Conservation (phyloP, 2,113 vertebrate species). For the Microcebus lehilahytsara region DNA sequence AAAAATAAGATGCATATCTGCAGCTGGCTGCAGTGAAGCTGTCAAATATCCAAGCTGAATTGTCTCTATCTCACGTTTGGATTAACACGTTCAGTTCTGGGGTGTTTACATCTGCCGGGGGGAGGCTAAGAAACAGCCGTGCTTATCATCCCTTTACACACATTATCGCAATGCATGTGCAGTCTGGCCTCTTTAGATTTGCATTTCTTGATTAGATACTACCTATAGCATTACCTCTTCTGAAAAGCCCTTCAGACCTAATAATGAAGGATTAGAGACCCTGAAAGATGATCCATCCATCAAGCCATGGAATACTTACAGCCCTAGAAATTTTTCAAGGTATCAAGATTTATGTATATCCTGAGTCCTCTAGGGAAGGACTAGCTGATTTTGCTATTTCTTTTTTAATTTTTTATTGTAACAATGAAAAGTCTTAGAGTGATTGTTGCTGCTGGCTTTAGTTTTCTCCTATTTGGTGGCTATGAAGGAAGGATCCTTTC, state of each 20-base stretch:
- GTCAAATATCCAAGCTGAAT: slow-evolving; percentile 55
- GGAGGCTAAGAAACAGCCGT: neutral
- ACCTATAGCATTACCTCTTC: neutral
- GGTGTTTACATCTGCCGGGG: neutral
- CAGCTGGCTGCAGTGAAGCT: slow-evolving; percentile 66
- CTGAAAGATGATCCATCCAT: neutral
- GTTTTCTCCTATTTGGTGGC: neutral
- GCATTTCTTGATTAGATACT: neutral
- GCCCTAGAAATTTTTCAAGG: neutral
- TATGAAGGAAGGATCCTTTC: neutral
- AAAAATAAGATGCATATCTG: slow-evolving; percentile 42
- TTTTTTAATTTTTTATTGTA: slow-evolving; percentile 9
- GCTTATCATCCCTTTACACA: neutral
- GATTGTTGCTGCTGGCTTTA: neutral
- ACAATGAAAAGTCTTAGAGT: neutral
- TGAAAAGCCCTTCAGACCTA: neutral
- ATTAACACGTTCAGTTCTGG: neutral
- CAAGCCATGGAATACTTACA: neutral
- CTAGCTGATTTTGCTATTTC: neutral
- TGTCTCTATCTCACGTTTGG: slow-evolving; percentile 8
- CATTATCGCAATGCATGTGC: neutral
- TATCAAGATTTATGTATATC: neutral
- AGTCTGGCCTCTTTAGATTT: neutral
- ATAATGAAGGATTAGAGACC: neutral
- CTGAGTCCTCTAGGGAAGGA: neutral